Evolutionary conservation across 2,888 invertebrate species (phyloP).

Genomic region (Tipula unca): DNA sequence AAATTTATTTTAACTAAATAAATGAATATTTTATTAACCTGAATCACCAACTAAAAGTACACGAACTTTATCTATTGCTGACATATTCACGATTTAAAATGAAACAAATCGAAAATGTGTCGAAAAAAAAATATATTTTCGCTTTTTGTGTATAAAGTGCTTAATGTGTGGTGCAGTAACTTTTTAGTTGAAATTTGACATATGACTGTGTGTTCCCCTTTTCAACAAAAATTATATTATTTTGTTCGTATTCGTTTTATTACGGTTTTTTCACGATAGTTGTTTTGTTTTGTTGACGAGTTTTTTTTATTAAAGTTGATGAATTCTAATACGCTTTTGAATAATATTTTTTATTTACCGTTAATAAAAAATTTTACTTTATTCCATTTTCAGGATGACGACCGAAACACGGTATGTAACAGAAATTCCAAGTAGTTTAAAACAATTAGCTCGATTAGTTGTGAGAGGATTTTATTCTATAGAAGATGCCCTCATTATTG

Average conservation of each 20-base stretch:
- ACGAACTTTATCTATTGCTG: slow-evolving; percentile 81
- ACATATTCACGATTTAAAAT: slow-evolving; percentile 45
- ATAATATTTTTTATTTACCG: neutral
- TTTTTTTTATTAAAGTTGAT: neutral
- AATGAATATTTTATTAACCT: slow-evolving; percentile 46
- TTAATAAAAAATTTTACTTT: neutral
- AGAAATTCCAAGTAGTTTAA: slow-evolving; percentile 89
- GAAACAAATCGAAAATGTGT: neutral
- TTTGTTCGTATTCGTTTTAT: slow-evolving; percentile 14
- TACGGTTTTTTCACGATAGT: neutral
- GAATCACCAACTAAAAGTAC: slow-evolving; percentile 89
- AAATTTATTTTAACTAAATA: slow-evolving; percentile 20
- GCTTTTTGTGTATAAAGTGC: neutral
- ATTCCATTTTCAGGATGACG: neutral
- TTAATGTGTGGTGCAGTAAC: neutral
- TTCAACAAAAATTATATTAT: neutral
- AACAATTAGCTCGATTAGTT: slow-evolving; percentile 83
- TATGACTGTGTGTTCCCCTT: slow-evolving; percentile 17
- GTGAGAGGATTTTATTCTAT: slow-evolving; percentile 89
- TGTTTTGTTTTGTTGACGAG: neutral
- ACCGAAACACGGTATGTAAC: slow-evolving; percentile 44
- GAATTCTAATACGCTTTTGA: neutral
- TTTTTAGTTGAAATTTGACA: slow-evolving; percentile 16
- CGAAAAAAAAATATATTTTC: neutral
- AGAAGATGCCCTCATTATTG: slow-evolving; percentile 89